phyloP scores from a whole-genome alignment of 2,888 invertebrate genomes.

The Acholoe squamosa region DNA sequence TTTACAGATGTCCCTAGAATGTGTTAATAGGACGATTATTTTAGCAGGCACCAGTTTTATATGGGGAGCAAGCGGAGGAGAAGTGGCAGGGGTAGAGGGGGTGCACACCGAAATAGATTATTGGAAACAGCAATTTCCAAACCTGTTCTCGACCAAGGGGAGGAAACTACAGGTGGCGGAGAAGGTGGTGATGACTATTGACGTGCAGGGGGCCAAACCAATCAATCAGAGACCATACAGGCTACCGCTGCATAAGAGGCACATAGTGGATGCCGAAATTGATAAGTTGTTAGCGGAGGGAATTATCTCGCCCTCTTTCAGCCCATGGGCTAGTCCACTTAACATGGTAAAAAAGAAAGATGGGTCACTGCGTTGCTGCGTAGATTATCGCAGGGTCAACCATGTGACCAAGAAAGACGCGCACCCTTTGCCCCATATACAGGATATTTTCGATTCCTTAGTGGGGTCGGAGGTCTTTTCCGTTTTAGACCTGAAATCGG shows the following conservation, averaged over 20 bases:
- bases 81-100: background rate
- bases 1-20: background rate
- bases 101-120: background rate
- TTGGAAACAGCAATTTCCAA: background rate
- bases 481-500: conserved; percentile 65
- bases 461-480: conserved; percentile 63
- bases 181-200: background rate
- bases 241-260: conserved; percentile 14
- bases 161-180: background rate
- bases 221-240: conserved; percentile 54
- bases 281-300: background rate
- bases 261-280: background rate
- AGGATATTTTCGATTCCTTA: conserved; percentile 68
- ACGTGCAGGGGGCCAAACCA: background rate
- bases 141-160: background rate
- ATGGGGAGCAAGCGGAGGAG: background rate
- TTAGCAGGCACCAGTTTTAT: background rate
- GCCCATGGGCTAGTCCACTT: conserved; percentile 49
- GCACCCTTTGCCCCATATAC: conserved; percentile 66
- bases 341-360: conserved; percentile 38
- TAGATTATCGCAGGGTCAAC: conserved; percentile 60
- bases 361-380: conserved; percentile 61
- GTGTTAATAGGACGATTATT: background rate
- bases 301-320: background rate
- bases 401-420: conserved; percentile 58